Evolutionary conservation across 2,888 invertebrate genomes (phyloP).

Genomic region (Pachymerium ferrugineum): DNA sequence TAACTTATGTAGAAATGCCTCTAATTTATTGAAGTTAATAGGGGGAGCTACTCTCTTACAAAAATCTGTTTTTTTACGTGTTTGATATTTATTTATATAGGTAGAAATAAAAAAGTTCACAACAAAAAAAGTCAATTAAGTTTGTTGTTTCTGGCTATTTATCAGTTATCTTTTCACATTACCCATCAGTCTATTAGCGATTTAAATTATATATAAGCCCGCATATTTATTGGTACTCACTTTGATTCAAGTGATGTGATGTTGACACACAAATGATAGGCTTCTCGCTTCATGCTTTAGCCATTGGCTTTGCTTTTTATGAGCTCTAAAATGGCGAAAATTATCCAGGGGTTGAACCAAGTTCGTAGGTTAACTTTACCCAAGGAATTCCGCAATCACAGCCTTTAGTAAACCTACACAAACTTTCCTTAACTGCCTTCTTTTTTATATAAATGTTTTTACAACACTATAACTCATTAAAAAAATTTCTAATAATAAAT

Average conservation of each 20-base stretch:
- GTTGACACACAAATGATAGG: slow-evolving; percentile 6
- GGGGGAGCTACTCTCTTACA: no score
- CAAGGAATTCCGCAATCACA: no score
- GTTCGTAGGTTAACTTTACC: not conserved
- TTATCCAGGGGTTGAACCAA: not conserved
- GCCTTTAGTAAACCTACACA: no score
- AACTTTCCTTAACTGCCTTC: no score
- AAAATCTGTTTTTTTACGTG: no score
- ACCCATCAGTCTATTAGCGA: not conserved
- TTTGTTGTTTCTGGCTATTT: slow-evolving; percentile 2
- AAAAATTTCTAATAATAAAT: not conserved
- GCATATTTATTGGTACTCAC: slow-evolving; percentile 25
- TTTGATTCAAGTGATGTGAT: slow-evolving; percentile 16
- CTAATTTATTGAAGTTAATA: no score
- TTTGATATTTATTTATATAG: no score
- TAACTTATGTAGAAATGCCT: no score
- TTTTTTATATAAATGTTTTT: not conserved
- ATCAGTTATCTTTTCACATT: slow-evolving; percentile 22
- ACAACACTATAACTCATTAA: not conserved
- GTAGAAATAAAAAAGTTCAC: no score
- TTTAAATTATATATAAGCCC: slow-evolving; percentile 7
- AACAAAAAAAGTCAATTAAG: slow-evolving; percentile 3
- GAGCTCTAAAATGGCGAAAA: slow-evolving; percentile 11
- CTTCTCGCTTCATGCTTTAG: not conserved
- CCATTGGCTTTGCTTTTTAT: slow-evolving; percentile 7